Evolutionary conservation across 2,888 invertebrate genomes (phyloP).

Genomic region (Calliopum simillimum): DNA sequence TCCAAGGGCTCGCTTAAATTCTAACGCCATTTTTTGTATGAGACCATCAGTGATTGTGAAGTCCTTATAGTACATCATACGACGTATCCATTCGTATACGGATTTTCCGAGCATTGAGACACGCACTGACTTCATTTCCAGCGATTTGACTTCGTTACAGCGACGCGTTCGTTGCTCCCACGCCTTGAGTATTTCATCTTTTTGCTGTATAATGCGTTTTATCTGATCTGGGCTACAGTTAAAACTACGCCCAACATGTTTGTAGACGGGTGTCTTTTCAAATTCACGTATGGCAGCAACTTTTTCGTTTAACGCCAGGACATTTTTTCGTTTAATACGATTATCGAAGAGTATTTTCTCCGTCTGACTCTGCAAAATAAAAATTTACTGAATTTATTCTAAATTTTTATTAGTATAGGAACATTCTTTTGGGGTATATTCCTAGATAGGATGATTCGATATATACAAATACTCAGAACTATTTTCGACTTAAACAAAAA

Average conservation of each 20-base stretch:
- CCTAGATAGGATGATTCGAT: no score
- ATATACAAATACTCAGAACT: no score
- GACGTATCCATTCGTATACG: conserved; percentile 64
- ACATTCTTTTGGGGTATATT: no score
- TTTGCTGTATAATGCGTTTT: conserved; percentile 63
- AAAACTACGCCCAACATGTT: conserved; percentile 63
- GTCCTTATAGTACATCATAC: conserved; percentile 65
- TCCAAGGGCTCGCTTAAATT: conserved; percentile 62
- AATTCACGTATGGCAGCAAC: conserved; percentile 64
- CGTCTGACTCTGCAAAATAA: conserved; percentile 42
- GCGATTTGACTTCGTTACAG: conserved; percentile 55
- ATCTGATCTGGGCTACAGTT: conserved; percentile 65
- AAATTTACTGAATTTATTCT: no score
- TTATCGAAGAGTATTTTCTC: conserved; percentile 62
- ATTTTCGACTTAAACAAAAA: no score
- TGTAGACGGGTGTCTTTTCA: conserved; percentile 61
- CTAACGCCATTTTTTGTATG: conserved; percentile 63
- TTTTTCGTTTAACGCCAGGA: conserved; percentile 63
- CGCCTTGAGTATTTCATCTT: conserved; percentile 57
- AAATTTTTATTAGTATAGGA: no score
- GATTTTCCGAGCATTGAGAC: conserved; percentile 63
- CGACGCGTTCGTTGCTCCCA: conserved; percentile 64
- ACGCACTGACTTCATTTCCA: conserved; percentile 60
- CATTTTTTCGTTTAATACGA: conserved; percentile 64
- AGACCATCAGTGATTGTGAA: conserved; percentile 61